Conservation (phyloP, 1,140 invertebrate genomes). For the Drosophila serrata region DNA sequence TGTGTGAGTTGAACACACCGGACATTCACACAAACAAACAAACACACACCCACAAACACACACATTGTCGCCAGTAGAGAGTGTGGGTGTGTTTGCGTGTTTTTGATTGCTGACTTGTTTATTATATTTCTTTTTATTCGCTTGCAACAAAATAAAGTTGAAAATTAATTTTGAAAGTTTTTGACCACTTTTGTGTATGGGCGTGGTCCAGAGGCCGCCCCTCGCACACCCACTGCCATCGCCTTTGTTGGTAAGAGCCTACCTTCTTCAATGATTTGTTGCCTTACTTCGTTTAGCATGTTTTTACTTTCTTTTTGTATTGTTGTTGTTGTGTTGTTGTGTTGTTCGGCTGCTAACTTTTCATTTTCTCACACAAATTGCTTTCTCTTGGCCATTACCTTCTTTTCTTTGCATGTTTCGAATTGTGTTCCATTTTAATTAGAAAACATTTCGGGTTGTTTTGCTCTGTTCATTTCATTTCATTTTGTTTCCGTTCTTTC, state of each 20-base stretch:
- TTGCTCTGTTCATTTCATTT: slow-evolving; percentile 26
- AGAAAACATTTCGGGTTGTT: slow-evolving; percentile 65
- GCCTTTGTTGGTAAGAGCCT: slow-evolving; percentile 21
- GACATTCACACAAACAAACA: slow-evolving; percentile 26
- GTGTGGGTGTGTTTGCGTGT: slow-evolving; percentile 50
- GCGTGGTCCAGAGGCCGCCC: slow-evolving; percentile 11
- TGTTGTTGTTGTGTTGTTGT: slow-evolving; percentile 1
- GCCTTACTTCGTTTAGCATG: slow-evolving; percentile 47
- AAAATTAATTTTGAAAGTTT: slow-evolving; percentile 82
- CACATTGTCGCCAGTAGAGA: slow-evolving; percentile 44
- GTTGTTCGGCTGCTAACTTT: slow-evolving; percentile 52
- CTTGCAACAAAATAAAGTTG: slow-evolving; percentile 65
- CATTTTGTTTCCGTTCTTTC: slow-evolving; percentile 36
- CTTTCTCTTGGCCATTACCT: slow-evolving; percentile 41
- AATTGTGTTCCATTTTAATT: slow-evolving; percentile 69
- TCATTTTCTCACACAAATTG: slow-evolving; percentile 47
- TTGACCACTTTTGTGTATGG: slow-evolving; percentile 51
- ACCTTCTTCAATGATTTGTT: slow-evolving; percentile 66
- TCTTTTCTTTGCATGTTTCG: slow-evolving; percentile 39
- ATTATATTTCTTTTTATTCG: slow-evolving; percentile 59
- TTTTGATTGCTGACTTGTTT: slow-evolving; percentile 77
- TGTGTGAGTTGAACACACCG: slow-evolving; percentile 1
- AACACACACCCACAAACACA: slow-evolving; percentile 7
- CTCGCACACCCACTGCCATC: neutral
- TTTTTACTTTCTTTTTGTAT: slow-evolving; percentile 35